A percentile compares a stretch with the other conserved stretches of the same genome.
Conservation (phyloP, 2,888 invertebrate genomes). For the Nephrotoma flavescens region DNA sequence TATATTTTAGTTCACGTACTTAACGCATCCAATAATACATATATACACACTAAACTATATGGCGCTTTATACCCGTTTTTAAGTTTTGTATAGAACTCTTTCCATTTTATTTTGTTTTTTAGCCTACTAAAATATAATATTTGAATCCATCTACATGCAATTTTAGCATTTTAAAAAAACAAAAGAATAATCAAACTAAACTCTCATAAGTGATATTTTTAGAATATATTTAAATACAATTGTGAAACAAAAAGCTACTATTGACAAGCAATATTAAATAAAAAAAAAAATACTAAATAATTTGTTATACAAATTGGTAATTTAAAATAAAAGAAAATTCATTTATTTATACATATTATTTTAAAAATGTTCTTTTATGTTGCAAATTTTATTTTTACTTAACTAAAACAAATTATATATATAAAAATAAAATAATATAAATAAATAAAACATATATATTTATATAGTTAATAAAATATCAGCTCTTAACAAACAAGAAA, state of each 20-base stretch:
- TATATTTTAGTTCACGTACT: neutral
- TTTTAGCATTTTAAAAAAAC: neutral
- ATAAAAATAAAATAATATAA: neutral
- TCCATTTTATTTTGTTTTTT: neutral
- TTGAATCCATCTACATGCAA: neutral
- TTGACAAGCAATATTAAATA: constrained; percentile 2
- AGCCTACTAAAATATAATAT: neutral
- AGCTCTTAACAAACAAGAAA: neutral
- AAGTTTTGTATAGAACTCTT: neutral
- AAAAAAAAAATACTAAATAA: neutral
- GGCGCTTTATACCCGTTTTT: neutral
- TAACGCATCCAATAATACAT: neutral
- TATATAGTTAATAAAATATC: neutral
- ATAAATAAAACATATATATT: neutral
- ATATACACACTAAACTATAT: neutral
- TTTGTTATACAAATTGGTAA: neutral
- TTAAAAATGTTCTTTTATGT: neutral
- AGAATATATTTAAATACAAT: neutral
- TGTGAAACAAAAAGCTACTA: constrained; percentile 2
- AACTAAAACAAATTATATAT: neutral
- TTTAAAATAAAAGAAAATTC: neutral
- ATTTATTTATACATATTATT: neutral
- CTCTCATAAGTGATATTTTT: constrained; percentile 3
- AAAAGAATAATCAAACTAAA: constrained; percentile 1
- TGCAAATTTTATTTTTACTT: neutral